phyloP scores from a whole-genome alignment of 2,797 vertebrate species.

The Buceros bicornis region DNA sequence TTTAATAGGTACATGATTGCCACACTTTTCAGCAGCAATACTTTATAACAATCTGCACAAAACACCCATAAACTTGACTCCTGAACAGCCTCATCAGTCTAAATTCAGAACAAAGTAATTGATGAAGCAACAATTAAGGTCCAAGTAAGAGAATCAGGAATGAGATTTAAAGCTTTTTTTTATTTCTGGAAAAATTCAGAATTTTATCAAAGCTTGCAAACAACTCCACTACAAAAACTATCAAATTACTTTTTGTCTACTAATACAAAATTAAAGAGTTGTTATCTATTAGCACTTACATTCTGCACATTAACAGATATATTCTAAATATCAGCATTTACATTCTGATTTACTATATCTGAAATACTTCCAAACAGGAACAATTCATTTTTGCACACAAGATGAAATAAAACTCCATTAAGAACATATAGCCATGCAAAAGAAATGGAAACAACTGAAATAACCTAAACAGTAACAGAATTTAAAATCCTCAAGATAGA shows the following conservation, averaged over 20 bases:
- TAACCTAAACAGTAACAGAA: not conserved
- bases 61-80: not conserved
- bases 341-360: not conserved
- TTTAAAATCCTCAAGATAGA: not conserved
- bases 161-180: not conserved
- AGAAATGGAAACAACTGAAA: not conserved
- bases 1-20: conserved; percentile 8
- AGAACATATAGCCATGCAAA: not conserved
- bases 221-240: not conserved
- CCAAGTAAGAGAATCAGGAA: not conserved
- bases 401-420: not conserved
- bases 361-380: not conserved
- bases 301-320: not conserved
- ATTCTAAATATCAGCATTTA: not conserved
- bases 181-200: not conserved
- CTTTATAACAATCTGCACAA: not conserved
- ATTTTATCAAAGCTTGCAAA: not conserved
- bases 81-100: not conserved
- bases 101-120: not conserved
- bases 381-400: not conserved
- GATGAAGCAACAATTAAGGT: not conserved
- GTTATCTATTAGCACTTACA: not conserved
- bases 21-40: not conserved
- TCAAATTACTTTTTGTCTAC: too few relatives aligned
- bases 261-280: not conserved